These are phyloP conservation scores for Perodicticus potto DNA, from an alignment of 2,797 vertebrate species.

Conservation along the genomic window DNA sequence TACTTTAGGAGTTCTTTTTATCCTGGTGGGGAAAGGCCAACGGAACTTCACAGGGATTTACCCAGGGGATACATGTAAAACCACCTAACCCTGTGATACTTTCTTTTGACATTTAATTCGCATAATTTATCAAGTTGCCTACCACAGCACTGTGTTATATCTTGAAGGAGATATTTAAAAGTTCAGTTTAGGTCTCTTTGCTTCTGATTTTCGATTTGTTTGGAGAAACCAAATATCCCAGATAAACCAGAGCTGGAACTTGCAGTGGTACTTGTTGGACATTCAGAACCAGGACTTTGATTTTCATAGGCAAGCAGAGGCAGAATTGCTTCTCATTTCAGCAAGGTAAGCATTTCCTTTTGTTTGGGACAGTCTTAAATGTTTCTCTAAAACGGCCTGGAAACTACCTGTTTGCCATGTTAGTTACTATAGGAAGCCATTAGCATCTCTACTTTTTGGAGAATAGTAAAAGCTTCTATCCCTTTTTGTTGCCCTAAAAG, in stretches of 20 bases:
- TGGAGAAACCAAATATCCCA: not conserved
- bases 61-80: not conserved
- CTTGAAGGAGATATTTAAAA: slow-evolving; percentile 31
- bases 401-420: not conserved
- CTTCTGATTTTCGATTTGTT: slow-evolving; percentile 14
- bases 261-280: not conserved
- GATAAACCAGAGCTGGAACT: slow-evolving; percentile 29
- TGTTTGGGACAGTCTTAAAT: not conserved
- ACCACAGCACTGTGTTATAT: not conserved
- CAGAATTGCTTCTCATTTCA: not conserved
- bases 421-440: not conserved
- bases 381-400: slow-evolving; percentile 9
- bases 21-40: not conserved
- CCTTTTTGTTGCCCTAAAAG: slow-evolving; percentile 44
- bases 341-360: not conserved
- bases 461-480: slow-evolving; percentile 29
- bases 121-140: not conserved
- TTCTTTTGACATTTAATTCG: not conserved
- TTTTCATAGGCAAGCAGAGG: slow-evolving; percentile 32
- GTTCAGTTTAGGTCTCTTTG: slow-evolving; percentile 33
- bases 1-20: too few species aligned
- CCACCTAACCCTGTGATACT: not conserved
- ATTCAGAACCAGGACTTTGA: not conserved
- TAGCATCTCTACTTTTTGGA: slow-evolving; percentile 58
- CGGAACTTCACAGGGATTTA: not conserved